phyloP scores from a whole-genome alignment of 2,113 vertebrate species.

The Chaetodon trifascialis region DNA sequence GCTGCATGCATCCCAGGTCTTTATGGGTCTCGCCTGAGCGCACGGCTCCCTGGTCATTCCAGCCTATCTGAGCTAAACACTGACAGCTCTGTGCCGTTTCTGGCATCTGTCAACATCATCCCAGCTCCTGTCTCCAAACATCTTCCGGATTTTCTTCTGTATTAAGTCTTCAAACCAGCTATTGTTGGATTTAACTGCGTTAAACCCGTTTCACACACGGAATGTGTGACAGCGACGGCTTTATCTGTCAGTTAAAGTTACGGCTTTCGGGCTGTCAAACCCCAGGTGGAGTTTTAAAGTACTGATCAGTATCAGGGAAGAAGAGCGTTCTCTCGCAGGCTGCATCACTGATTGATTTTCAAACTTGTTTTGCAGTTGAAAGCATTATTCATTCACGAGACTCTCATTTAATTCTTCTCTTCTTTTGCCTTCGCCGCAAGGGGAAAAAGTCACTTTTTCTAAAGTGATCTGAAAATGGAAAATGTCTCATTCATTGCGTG shows the following conservation, averaged over 20 bases:
- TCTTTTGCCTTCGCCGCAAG: not conserved
- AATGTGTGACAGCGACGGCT: not conserved
- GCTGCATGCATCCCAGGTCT: conserved; percentile 37
- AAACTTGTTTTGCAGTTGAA: not conserved
- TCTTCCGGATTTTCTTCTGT: conserved; percentile 4
- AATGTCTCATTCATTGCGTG: not conserved
- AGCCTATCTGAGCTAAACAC: conserved; percentile 43
- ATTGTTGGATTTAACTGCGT: not conserved
- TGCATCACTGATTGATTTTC: not conserved
- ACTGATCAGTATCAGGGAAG: not conserved
- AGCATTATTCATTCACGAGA: not conserved
- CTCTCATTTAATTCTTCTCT: not conserved
- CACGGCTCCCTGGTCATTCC: conserved; percentile 56
- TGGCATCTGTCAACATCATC: conserved; percentile 47
- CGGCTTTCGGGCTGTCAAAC: not conserved
- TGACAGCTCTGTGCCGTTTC: conserved; percentile 45
- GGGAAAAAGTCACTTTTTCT: not conserved
- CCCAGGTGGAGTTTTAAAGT: not conserved
- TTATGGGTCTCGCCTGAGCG: conserved; percentile 20
- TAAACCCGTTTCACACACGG: not conserved
- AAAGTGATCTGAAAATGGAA: not conserved
- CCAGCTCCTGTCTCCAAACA: conserved; percentile 12
- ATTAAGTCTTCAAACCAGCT: conserved; percentile 1
- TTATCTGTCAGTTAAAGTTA: not conserved
- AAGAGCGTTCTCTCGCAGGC: not conserved